phyloP scores from a whole-genome alignment of 2,888 invertebrate genomes.

The Volucella inflata region DNA sequence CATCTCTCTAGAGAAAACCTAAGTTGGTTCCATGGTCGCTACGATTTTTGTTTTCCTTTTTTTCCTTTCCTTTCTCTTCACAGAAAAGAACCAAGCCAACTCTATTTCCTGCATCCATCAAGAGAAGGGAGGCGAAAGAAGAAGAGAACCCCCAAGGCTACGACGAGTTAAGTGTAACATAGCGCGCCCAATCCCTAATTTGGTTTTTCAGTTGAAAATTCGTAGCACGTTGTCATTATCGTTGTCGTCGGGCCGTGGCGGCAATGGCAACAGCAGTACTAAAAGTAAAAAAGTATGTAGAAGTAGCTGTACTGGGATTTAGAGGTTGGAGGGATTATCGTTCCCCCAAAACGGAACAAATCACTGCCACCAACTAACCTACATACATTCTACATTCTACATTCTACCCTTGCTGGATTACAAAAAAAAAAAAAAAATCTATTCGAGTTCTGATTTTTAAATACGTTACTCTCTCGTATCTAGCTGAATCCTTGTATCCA shows the following conservation, averaged over 20 bases:
- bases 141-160: neutral
- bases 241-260: constrained; percentile 60
- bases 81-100: constrained; percentile 12
- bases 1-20: constrained; percentile 27
- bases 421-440: constrained; percentile 16
- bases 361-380: constrained; percentile 74
- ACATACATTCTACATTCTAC: constrained; percentile 51
- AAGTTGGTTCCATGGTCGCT: constrained; percentile 56
- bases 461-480: constrained; percentile 21
- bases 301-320: no score
- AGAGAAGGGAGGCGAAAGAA: constrained; percentile 5
- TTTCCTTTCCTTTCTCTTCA: neutral
- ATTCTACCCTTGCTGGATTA: constrained; percentile 55
- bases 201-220: constrained; percentile 56
- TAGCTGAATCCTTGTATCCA: neutral
- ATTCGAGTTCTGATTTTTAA: constrained; percentile 64
- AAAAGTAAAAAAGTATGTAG: constrained; percentile 29
- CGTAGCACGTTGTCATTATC: constrained; percentile 71
- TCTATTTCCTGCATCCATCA: constrained; percentile 69
- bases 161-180: constrained; percentile 57
- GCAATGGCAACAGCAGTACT: constrained; percentile 56
- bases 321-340: constrained; percentile 62
- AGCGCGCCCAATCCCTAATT: constrained; percentile 13
- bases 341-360: constrained; percentile 70
- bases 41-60: constrained; percentile 15